Conservation (phyloP, 2,797 vertebrate species). For the Enteromius treurensis region DNA sequence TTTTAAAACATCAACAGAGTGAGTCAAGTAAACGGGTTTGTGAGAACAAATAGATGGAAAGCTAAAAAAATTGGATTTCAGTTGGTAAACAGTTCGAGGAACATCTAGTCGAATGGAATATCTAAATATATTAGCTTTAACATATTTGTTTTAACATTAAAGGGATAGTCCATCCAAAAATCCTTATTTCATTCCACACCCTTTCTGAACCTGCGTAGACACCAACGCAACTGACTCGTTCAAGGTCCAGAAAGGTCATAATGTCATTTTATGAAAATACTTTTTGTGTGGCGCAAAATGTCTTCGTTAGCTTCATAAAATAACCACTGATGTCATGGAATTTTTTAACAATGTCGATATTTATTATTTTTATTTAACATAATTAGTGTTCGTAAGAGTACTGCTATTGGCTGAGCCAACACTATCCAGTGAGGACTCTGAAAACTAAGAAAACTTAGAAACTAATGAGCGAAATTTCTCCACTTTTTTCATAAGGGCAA, state of each 20-base stretch:
- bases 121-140: neutral
- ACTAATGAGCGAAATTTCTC: too few species aligned
- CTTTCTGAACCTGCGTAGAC: neutral
- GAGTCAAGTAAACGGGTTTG: neutral
- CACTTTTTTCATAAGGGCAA: too few species aligned
- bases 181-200: too few species aligned
- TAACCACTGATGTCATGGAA: too few species aligned
- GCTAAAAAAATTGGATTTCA: neutral
- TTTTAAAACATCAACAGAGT: constrained; percentile 30
- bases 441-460: too few species aligned
- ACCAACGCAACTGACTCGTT: neutral
- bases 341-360: too few species aligned
- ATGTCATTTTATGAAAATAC: neutral
- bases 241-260: neutral
- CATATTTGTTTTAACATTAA: neutral
- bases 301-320: neutral
- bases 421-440: too few species aligned
- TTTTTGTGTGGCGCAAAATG: too few species aligned
- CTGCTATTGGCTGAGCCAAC: too few species aligned
- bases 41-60: neutral
- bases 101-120: neutral
- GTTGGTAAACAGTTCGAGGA: neutral
- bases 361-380: neutral
- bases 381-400: neutral
- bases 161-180: neutral